These are phyloP conservation scores for Stenotaenia linearis DNA, from an alignment of 2,888 invertebrate species.

Conservation along the genomic window DNA sequence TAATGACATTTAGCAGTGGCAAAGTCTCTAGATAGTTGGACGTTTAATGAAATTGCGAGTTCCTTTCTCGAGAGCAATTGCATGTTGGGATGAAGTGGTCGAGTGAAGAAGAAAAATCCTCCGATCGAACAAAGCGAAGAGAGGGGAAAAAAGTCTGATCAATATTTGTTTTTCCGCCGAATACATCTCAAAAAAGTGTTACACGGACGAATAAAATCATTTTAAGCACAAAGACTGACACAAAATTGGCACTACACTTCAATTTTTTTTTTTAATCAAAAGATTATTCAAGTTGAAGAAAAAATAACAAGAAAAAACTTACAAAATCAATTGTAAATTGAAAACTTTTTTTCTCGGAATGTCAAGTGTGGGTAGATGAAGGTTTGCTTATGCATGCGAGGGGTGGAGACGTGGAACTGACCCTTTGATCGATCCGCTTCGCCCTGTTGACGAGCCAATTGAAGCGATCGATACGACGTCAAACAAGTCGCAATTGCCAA, in stretches of 20 bases:
- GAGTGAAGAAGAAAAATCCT: constrained; percentile 16
- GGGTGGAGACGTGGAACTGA: constrained; percentile 10
- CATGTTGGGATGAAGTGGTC: constrained; percentile 20
- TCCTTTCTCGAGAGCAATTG: constrained; percentile 26
- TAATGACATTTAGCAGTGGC: constrained; percentile 23
- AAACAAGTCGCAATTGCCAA: constrained; percentile 26
- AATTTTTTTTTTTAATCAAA: neutral
- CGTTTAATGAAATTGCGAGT: constrained; percentile 26
- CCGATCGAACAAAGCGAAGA: neutral
- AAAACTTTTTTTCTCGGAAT: neutral
- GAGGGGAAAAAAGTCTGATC: neutral
- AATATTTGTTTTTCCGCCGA: constrained; percentile 22
- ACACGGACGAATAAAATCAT: constrained; percentile 2
- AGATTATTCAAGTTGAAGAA: neutral
- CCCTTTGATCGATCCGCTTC: constrained; percentile 18
- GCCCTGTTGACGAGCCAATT: constrained; percentile 26
- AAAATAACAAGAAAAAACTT: neutral
- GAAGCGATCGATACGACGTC: constrained; percentile 14
- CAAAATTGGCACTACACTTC: neutral
- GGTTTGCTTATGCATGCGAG: constrained; percentile 4
- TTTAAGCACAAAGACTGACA: neutral
- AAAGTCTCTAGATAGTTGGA: constrained; percentile 15
- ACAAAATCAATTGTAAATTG: neutral
- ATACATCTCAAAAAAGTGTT: neutral
- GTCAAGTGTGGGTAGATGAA: neutral